Evolutionary conservation across 1,140 invertebrate genomes (phyloP), one percentile per base, ranked within the genome.

Genomic region (Drosophila subobscura): DNA sequence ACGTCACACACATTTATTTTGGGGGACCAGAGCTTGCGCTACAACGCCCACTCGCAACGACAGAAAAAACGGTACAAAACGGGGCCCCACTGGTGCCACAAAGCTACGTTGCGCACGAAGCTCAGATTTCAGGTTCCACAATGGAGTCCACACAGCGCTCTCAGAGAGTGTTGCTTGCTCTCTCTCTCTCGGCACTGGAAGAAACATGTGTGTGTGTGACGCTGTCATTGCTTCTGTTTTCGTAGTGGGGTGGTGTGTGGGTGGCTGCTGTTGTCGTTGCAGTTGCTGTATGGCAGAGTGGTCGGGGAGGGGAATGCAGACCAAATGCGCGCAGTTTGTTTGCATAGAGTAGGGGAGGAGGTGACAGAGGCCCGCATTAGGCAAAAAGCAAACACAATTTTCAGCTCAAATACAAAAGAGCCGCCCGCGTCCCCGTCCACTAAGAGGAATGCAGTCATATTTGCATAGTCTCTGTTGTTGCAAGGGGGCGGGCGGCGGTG

Each of bases 61-160:
- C 33, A 4, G 33, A 12, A 37, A 37, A 37, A 37, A 37, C 33
- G 33, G 33, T 55, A 57, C 20, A 55, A 55, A 41, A 56, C 54
- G 52, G 10, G 33, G 33, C 3, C 10, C 33, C 10, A 1, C 33
- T 37, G 33, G 33, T 3, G 7, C 10, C 10, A 1, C 33, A 44
- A 61, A 25, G 12, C 45, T 64, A 63, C 53, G 40, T 53, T 61
- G 78, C 79, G 77, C 79, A 80, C 78, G 74, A 77, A 83, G 79
- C 83, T 86, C 81, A 74, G 83, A 88, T 88, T 86, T 81, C 66
- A 78, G 40, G 56, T 59, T 88, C 81, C 79, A 78, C 83, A 78
- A 81, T 74, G 42, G 41, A 12, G 47, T 77, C 81, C 81, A 85
- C 73, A 75, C 22, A 33, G 5, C 25, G 14, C 53, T 33, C 61